These are phyloP conservation scores for Drosophila rufa DNA, from an alignment of 1,140 invertebrate species.

Conservation along the genomic window DNA sequence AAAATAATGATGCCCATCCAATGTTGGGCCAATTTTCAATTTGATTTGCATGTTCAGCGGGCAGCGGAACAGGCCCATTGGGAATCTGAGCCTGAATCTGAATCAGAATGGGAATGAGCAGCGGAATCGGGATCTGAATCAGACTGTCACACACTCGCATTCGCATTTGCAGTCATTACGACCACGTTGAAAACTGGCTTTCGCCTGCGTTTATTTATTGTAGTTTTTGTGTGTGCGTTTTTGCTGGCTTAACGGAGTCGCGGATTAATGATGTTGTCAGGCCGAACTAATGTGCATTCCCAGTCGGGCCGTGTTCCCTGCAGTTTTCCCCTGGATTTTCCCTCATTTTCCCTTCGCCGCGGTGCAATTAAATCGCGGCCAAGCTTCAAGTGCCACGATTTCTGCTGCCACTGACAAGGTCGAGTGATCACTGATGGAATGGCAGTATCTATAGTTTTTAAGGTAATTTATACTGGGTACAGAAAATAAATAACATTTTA, in stretches of 20 bases:
- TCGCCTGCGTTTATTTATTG: constrained; percentile 36
- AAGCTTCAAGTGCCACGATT: constrained; percentile 6
- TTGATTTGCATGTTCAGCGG: constrained; percentile 47
- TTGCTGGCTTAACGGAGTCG: constrained; percentile 30
- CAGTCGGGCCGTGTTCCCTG: not conserved
- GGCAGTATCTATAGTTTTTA: too few species aligned
- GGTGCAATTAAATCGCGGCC: not conserved
- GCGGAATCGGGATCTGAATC: not conserved
- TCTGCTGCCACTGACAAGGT: constrained; percentile 5
- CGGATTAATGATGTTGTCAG: constrained; percentile 37
- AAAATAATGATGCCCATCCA: constrained; percentile 52
- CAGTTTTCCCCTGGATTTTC: not conserved
- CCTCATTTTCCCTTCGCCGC: not conserved
- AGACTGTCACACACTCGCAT: constrained; percentile 2
- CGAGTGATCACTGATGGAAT: not conserved
- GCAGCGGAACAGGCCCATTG: constrained; percentile 19
- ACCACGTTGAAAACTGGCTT: constrained; percentile 38
- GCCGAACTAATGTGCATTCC: constrained; percentile 34
- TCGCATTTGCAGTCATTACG: constrained; percentile 16
- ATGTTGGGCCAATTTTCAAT: constrained; percentile 50
- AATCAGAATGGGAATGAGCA: not conserved
- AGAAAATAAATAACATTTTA: too few species aligned
- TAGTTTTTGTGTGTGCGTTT: constrained; percentile 26
- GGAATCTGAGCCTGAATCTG: not conserved
- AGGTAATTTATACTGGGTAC: not conserved